Evolutionary conservation across 2,797 vertebrate genomes (phyloP), one percentile per base, ranked within the genome.

Genomic region (Emys orbicularis): DNA sequence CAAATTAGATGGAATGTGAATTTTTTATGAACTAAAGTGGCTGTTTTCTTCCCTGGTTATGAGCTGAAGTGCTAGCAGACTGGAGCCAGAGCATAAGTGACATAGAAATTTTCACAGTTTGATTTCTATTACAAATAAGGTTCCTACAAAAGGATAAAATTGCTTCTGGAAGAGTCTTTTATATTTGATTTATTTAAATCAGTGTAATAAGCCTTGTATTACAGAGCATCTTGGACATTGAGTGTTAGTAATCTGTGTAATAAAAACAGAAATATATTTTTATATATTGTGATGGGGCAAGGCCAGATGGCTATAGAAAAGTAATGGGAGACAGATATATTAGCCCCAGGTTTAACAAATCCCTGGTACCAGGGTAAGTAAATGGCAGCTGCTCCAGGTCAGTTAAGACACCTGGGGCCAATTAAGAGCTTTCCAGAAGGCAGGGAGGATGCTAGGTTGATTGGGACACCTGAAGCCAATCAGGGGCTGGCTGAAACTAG

Each of bases 1-100:
- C 93, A 90, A 74, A 61, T 5, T 13, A 90, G 56, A 19, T 1
- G 25, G 53, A 1, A 12, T n/a, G 83, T 50, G 53, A 74, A 91
- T 95, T 87, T 92, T 91, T 90, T 84, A 77, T 87, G 81, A 8
- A 5, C 54, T 57, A 29, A 82, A 34, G 16, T 23, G 23, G 56
- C 54, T 79, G 9, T 50, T 59, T 83, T 61, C 81, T 44, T 44
- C 76, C 81, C 23, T 15, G 11, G 54, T 65, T 12, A 5, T 91
- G 59, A 79, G 31, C 77, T 59, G 41, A 37, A 44, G 44, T 10
- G 3, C 50, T 13, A 6, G 19, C 2, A 49, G 87, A 52, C 74
- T 84, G 65, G 52, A 82, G 86, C 34, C 13, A 12, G 74, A 41
- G 47, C 11, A 27, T 61, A 86, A 61, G 10, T 27, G 13, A 41